Conservation (phyloP, 2,113 vertebrate species). For the Arvicanthis niloticus region DNA sequence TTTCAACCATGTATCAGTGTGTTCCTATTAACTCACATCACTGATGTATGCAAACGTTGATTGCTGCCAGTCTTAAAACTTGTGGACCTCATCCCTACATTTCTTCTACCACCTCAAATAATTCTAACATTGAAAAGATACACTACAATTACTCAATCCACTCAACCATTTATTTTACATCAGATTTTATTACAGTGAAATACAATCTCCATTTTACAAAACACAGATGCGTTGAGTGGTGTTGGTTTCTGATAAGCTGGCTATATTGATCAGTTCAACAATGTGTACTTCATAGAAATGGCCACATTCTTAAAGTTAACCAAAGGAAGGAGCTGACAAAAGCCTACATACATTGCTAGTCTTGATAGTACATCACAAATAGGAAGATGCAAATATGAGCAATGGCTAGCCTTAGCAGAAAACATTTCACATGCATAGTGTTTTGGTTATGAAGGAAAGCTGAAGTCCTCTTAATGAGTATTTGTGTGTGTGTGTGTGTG, state of each 20-base stretch:
- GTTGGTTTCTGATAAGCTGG: conserved; percentile 41
- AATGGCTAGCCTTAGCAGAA: conserved; percentile 26
- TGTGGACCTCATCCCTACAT: not conserved
- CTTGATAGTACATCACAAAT: not conserved
- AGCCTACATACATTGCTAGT: conserved; percentile 31
- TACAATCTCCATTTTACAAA: conserved; percentile 68
- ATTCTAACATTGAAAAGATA: conserved; percentile 27
- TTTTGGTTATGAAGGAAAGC: conserved; percentile 28
- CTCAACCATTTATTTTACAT: conserved; percentile 49
- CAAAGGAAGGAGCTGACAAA: not conserved
- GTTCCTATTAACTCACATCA: not conserved
- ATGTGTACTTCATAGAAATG: conserved; percentile 58
- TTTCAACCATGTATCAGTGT: not conserved
- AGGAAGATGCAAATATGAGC: conserved; percentile 26
- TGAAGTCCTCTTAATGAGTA: not conserved
- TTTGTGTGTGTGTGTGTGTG: not conserved
- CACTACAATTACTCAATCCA: conserved; percentile 58
- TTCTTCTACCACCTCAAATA: conserved; percentile 26
- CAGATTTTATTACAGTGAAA: conserved; percentile 72
- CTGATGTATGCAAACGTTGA: not conserved
- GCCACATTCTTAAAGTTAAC: conserved; percentile 41
- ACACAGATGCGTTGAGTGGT: conserved; percentile 45
- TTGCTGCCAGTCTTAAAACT: not conserved
- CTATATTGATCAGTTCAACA: conserved; percentile 30
- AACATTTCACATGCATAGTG: conserved; percentile 3